Evolutionary conservation across 2,888 invertebrate species (phyloP), one percentile per base, ranked within the genome.

Genomic region (Embidobia sp.): DNA sequence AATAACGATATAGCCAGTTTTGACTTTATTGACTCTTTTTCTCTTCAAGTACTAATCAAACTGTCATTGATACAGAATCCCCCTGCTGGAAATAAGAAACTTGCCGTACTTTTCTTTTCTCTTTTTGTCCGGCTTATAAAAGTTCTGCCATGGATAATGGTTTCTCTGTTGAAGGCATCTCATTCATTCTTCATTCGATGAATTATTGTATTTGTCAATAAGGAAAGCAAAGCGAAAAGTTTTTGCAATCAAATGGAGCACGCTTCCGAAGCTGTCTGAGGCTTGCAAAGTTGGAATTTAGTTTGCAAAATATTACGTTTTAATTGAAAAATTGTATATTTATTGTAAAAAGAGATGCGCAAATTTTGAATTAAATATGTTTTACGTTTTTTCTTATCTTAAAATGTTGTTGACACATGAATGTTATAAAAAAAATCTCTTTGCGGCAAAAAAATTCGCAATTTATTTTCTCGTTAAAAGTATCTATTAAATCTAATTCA

Each of bases 31-130:
- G 82, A 81, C 83, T 83, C 79, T 29, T 80, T 80, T 81, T 80
- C 81, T 79, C 79, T 78, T 82, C 79, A 79, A 80, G 79, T 79
- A 80, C 81, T 81, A 83, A 83, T 82, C 83, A 82, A 83, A 82
- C 82, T 80, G 81, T 80, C 82, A 79, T 82, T 81, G 83, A 81
- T 81, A 79, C 77, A 77, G 26, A 37, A 13, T 29, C 51, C 63
- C 51, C 51, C 22, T 5, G 31, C 18, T 40, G 63, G 29, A 51
- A 64, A 64, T 64, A 64, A 61, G 61, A 61, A 48, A 64, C 63
- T 49, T 19, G 6, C 15, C 27, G 16, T 49, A 40, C 61, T 37
- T 37, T 63, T 49, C 61, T 29, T 29, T 29, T 2, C 8, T 6
- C 6, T 6, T 22, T 63, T 63, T 63, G 48, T 63, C 48, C 37